A percentile compares a stretch with the other conserved stretches of the same genome.
Conservation (phyloP, 2,113 vertebrate genomes). For the Cinclus cinclus region DNA sequence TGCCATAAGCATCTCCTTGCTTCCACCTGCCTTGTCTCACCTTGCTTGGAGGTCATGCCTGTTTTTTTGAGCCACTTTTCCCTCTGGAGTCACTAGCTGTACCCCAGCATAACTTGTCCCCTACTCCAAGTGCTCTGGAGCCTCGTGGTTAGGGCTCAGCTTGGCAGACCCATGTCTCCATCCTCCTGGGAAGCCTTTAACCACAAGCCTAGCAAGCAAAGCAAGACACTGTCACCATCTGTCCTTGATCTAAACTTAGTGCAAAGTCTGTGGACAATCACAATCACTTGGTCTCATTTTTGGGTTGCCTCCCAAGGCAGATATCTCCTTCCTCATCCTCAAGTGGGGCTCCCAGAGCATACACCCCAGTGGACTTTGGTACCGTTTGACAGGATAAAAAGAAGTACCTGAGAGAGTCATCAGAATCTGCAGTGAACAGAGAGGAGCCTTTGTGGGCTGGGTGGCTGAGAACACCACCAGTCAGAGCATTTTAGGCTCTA, state of each 20-base stretch:
- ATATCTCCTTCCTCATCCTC: background rate
- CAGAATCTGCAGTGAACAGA: background rate
- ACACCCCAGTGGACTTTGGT: background rate
- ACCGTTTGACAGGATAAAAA: background rate
- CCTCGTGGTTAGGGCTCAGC: fast-evolving
- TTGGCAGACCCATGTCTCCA: background rate
- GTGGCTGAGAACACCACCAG: background rate
- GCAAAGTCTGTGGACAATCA: background rate
- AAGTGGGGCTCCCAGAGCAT: background rate
- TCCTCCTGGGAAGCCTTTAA: background rate
- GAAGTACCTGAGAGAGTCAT: background rate
- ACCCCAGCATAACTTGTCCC: background rate
- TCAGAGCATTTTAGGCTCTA: background rate
- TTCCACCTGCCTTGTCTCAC: background rate
- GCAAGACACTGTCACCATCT: background rate
- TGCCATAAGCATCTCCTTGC: background rate
- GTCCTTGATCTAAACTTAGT: background rate
- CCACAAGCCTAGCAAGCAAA: background rate
- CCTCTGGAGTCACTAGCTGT: background rate
- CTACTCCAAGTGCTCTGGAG: background rate
- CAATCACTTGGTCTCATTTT: background rate
- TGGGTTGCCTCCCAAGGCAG: background rate
- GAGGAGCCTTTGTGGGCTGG: background rate
- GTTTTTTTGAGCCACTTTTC: background rate
- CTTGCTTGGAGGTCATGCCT: background rate